Conservation (phyloP, 2,113 vertebrate species). For the Epinephelus lanceolatus region DNA sequence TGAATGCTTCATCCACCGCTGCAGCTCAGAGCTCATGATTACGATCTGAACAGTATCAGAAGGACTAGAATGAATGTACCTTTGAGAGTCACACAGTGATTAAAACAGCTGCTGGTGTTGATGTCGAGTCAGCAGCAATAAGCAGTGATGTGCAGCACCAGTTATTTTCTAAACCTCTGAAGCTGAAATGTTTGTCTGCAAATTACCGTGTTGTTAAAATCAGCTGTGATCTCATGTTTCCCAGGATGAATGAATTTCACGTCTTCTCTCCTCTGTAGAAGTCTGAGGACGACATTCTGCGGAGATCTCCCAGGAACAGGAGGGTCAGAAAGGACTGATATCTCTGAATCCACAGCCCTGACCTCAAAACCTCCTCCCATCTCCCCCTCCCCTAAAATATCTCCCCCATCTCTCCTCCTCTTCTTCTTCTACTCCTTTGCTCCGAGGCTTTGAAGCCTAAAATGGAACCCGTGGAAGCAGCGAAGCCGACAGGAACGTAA, state of each 20-base stretch:
- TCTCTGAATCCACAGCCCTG: conserved; percentile 51
- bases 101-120: no score
- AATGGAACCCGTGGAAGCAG: conserved; percentile 63
- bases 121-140: no score
- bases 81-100: no score
- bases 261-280: conserved; percentile 60
- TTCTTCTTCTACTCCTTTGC: conserved; percentile 31
- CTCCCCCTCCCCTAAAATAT: background rate
- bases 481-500: conserved; percentile 54
- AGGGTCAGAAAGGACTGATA: conserved; percentile 93
- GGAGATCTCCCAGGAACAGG: conserved; percentile 96
- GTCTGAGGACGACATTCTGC: conserved; percentile 92
- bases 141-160: no score
- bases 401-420: conserved; percentile 10
- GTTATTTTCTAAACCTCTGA: no score
- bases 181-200: background rate
- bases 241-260: background rate
- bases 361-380: conserved; percentile 20
- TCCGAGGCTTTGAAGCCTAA: conserved; percentile 57
- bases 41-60: no score
- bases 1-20: no score
- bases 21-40: no score
- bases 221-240: background rate
- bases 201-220: background rate
- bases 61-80: no score